Percentiles rank a stretch among this genome's conserved stretches.
phyloP scores from a whole-genome alignment of 2,888 invertebrate species.

The Minunthozetes semirufus region DNA sequence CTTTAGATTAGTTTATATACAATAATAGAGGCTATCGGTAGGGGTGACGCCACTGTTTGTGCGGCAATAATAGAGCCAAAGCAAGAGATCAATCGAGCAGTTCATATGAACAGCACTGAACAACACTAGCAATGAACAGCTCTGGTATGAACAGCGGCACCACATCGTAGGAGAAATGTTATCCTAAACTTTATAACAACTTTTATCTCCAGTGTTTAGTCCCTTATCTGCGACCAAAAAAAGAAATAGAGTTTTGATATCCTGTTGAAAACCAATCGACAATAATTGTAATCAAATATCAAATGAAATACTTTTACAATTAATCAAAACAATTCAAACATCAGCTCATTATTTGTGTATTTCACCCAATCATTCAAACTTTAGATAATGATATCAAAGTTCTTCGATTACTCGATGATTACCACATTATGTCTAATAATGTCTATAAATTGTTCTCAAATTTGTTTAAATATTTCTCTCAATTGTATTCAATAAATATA shows the following conservation, averaged over 20 bases:
- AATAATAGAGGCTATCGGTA: background rate
- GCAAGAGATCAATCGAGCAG: background rate
- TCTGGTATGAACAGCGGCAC: background rate
- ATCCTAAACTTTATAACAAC: constrained; percentile 24
- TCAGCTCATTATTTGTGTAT: background rate
- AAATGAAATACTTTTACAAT: constrained; percentile 7
- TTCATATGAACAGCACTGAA: background rate
- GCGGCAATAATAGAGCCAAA: background rate
- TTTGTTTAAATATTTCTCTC: too few relatives aligned
- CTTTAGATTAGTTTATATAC: background rate
- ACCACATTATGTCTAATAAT: too few relatives aligned
- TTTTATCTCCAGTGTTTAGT: constrained; percentile 5
- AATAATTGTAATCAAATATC: background rate
- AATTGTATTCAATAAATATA: background rate
- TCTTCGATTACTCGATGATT: background rate
- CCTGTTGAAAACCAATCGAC: constrained; percentile 4
- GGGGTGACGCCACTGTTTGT: background rate
- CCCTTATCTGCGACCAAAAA: background rate
- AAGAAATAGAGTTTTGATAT: constrained; percentile 5
- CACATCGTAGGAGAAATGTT: constrained; percentile 15
- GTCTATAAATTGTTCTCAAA: too few relatives aligned
- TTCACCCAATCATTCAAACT: background rate
- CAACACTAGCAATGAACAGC: background rate
- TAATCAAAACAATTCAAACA: constrained; percentile 11
- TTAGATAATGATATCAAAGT: background rate